A percentile compares a stretch with the other conserved stretches of the same genome.
These are phyloP conservation scores for Acropora tenuis DNA, from an alignment of 64 coral and sea anemone genomes.

Conservation along the genomic window DNA sequence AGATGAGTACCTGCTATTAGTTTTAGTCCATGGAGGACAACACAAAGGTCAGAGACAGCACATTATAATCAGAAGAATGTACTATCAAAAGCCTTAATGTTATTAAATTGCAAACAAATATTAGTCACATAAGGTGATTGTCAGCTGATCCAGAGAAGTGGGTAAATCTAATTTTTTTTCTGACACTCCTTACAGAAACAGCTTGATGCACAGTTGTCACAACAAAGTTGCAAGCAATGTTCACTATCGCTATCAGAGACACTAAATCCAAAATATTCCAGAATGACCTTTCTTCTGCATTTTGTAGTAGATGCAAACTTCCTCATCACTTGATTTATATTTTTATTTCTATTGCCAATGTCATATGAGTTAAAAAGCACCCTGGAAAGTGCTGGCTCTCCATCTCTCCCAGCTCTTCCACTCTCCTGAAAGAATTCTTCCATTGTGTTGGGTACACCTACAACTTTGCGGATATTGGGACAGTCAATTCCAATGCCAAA, in stretches of 20 bases:
- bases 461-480: slow-evolving; percentile 38
- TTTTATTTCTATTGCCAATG: slow-evolving; percentile 22
- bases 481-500: slow-evolving; percentile 77
- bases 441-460: slow-evolving; percentile 47
- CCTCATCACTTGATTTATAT: neutral
- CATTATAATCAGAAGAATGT: too few species aligned
- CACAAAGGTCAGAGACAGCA: too few species aligned
- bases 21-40: too few species aligned
- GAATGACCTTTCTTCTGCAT: neutral
- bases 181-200: too few species aligned
- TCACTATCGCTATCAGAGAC: neutral
- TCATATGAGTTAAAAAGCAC: slow-evolving; percentile 61
- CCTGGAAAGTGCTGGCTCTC: slow-evolving; percentile 3
- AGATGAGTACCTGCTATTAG: too few species aligned
- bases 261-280: neutral
- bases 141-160: too few species aligned
- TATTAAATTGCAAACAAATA: too few species aligned
- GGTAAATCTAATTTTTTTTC: too few species aligned
- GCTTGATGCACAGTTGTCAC: slow-evolving; percentile 2
- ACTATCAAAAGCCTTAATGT: too few species aligned
- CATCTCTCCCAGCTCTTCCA: slow-evolving; percentile 64
- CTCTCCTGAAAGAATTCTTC: slow-evolving; percentile 72
- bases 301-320: neutral
- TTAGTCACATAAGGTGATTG: too few species aligned
- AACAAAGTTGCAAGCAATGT: neutral